phyloP scores from a whole-genome alignment of 30 jellyfish, hydroid and myxozoan species.

The Turritopsis dohrnii region DNA sequence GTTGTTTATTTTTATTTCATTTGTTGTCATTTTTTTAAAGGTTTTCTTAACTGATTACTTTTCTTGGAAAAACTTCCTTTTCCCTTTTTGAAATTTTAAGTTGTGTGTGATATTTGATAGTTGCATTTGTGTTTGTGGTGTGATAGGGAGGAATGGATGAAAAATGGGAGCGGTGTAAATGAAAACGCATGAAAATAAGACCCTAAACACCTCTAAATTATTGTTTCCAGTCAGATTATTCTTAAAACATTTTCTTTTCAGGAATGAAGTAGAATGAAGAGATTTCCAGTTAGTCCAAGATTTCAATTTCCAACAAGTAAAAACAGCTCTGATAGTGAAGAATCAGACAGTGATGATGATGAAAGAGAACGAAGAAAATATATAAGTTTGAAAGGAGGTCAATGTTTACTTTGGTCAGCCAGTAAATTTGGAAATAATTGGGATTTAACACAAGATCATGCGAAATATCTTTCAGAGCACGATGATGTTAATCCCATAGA shows the following conservation, averaged over 20 bases:
- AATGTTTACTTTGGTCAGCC: conserved; percentile 18
- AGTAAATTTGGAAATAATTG: conserved; percentile 26
- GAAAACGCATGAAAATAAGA: no score
- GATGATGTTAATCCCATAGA: background rate
- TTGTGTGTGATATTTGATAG: no score
- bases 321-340: conserved; percentile 44
- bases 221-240: no score
- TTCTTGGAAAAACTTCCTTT: no score
- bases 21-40: background rate
- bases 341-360: conserved; percentile 60
- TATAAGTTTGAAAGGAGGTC: conserved; percentile 78
- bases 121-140: no score
- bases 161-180: no score
- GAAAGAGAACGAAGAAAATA: conserved; percentile 54
- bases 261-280: background rate
- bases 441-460: conserved; percentile 30
- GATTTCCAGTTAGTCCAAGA: background rate
- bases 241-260: background rate
- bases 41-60: no score
- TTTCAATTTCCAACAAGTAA: no score
- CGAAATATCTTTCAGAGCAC: background rate
- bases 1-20: background rate
- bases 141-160: no score
- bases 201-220: no score
- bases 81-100: no score